A percentile compares a stretch with the other conserved stretches of the same genome.
Evolutionary conservation across 2,888 invertebrate species (phyloP).

Genomic region (Spatulosminthurus flaviceps): DNA sequence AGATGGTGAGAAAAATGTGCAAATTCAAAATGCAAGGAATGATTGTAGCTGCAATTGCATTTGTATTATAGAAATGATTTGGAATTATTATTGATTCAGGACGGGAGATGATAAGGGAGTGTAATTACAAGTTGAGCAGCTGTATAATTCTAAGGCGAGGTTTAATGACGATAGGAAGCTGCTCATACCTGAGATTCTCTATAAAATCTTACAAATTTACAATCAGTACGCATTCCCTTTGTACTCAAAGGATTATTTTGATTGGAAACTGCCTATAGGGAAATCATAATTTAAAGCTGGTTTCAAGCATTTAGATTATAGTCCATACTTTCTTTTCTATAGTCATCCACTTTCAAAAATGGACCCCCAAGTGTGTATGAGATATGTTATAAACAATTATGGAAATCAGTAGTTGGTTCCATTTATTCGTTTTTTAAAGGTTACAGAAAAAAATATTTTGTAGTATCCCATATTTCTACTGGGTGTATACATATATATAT

Average conservation of each 20-base stretch:
- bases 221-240: neutral
- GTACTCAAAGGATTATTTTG: neutral
- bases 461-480: no score
- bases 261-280: neutral
- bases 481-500: neutral
- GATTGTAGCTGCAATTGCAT: neutral
- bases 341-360: constrained; percentile 15
- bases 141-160: neutral
- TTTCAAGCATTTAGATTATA: constrained; percentile 9
- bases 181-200: neutral
- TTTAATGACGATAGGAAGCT: neutral
- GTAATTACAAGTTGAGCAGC: neutral
- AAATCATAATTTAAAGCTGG: constrained; percentile 9
- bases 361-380: neutral
- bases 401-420: constrained; percentile 19
- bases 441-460: no score
- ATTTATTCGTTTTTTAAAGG: neutral
- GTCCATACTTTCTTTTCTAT: constrained; percentile 25
- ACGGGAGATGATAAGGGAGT: neutral
- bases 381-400: constrained; percentile 1
- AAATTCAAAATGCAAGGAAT: neutral
- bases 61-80: neutral
- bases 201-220: neutral
- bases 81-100: neutral
- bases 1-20: neutral